These are phyloP conservation scores for Ctenopoma multispine DNA, from an alignment of 2,797 vertebrate species.

Conservation along the genomic window DNA sequence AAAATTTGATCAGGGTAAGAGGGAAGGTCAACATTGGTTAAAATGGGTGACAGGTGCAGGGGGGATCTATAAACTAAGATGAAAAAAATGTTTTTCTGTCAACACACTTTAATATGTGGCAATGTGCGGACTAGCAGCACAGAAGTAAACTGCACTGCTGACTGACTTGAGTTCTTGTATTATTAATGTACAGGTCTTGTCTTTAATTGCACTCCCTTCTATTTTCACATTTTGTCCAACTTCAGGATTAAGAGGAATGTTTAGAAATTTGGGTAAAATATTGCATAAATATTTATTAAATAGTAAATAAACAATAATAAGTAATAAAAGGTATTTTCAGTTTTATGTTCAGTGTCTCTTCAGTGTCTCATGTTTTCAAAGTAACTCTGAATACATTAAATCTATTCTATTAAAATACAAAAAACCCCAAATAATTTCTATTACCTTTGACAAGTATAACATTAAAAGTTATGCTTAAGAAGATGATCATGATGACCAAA, in stretches of 20 bases:
- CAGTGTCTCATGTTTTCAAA: no score
- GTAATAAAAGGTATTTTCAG: no score
- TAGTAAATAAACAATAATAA: no score
- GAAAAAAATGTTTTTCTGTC: constrained; percentile 12
- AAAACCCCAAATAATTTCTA: no score
- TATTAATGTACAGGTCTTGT: constrained; percentile 23
- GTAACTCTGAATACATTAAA: no score
- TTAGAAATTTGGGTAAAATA: no score
- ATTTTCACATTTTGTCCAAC: constrained; percentile 8
- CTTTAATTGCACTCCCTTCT: constrained; percentile 19
- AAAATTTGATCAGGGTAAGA: neutral
- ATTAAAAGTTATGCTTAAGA: neutral
- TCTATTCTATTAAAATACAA: no score
- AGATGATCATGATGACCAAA: neutral
- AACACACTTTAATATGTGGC: neutral
- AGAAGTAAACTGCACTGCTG: constrained; percentile 62
- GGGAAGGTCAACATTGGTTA: neutral
- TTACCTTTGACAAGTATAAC: neutral
- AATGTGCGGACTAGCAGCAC: constrained; percentile 60
- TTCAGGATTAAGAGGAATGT: no score
- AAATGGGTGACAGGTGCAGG: constrained; percentile 10
- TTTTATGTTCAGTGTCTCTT: no score
- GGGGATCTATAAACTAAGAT: neutral
- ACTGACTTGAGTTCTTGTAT: constrained; percentile 12
- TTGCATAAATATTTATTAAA: no score